These are phyloP conservation scores for Ptyas mucosa DNA, from an alignment of 2,113 vertebrate species.

Conservation along the genomic window DNA sequence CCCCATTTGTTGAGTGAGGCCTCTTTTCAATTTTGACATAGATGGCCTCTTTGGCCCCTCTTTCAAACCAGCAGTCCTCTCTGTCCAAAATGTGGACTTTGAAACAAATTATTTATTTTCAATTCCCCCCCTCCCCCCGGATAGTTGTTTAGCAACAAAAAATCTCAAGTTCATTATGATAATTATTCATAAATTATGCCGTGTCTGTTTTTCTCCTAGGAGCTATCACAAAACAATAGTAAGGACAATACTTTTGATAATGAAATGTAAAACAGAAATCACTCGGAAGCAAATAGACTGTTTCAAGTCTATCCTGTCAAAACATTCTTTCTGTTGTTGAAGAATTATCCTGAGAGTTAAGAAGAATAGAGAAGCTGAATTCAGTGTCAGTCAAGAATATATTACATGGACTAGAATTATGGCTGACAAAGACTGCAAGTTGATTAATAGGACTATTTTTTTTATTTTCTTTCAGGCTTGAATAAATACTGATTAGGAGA, in stretches of 20 bases:
- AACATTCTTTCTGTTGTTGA: neutral
- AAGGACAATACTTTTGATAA: neutral
- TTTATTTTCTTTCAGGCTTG: neutral
- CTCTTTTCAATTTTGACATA: too few relatives aligned
- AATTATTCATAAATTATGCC: neutral
- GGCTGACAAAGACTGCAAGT: neutral
- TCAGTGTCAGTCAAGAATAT: neutral
- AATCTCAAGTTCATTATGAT: neutral
- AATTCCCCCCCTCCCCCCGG: neutral
- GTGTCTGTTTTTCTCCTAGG: neutral
- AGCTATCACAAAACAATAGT: neutral
- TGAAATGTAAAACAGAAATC: neutral
- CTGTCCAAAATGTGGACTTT: too few relatives aligned
- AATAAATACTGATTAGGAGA: neutral
- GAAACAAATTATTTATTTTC: neutral
- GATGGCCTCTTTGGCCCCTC: too few relatives aligned
- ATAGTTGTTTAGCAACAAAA: neutral
- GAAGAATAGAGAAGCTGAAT: neutral
- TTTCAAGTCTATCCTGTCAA: neutral
- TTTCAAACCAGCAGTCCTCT: too few relatives aligned
- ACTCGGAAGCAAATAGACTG: neutral
- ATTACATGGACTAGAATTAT: neutral
- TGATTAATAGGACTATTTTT: neutral
- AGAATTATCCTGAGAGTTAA: neutral
- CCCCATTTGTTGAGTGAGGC: too few relatives aligned